These are phyloP conservation scores for Temnothorax rugatulus DNA, from an alignment of 2,888 invertebrate genomes.

Conservation along the genomic window DNA sequence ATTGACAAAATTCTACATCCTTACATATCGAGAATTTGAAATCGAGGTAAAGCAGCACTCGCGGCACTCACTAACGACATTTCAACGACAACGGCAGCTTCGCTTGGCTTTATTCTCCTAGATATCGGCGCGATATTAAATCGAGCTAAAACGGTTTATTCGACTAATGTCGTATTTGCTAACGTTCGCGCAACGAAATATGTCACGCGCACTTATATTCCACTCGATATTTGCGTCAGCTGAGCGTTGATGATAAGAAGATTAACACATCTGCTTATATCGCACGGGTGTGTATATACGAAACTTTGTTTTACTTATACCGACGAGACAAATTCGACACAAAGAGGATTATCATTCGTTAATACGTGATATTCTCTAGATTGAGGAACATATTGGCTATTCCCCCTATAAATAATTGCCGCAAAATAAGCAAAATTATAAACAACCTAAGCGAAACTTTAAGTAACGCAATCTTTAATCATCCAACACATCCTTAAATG, in stretches of 20 bases:
- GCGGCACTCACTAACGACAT: slow-evolving; percentile 58
- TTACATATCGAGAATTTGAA: slow-evolving; percentile 33
- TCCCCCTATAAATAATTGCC: not conserved
- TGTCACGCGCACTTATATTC: slow-evolving; percentile 54
- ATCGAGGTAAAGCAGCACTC: slow-evolving; percentile 2
- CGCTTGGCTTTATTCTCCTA: slow-evolving; percentile 25
- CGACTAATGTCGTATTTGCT: slow-evolving; percentile 40
- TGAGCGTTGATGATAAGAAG: slow-evolving; percentile 58
- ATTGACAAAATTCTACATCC: slow-evolving; percentile 33
- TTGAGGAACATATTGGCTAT: not conserved
- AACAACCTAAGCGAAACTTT: not conserved
- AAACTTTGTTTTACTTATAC: slow-evolving; percentile 45
- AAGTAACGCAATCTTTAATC: slow-evolving; percentile 13
- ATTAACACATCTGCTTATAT: slow-evolving; percentile 61
- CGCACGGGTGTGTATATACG: not conserved
- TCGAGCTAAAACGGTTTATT: slow-evolving; percentile 53
- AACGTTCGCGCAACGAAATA: slow-evolving; percentile 45
- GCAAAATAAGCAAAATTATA: not conserved
- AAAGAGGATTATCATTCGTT: slow-evolving; percentile 57
- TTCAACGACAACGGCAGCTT: slow-evolving; percentile 55
- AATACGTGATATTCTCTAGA: slow-evolving; percentile 20
- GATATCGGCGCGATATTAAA: slow-evolving; percentile 56
- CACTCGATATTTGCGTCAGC: slow-evolving; percentile 47
- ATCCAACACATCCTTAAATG: not conserved
- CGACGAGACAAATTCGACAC: slow-evolving; percentile 34